Evolutionary conservation across 2,113 vertebrate genomes (phyloP), one percentile per base, ranked within the genome.

Genomic region (Mustela lutreola): DNA sequence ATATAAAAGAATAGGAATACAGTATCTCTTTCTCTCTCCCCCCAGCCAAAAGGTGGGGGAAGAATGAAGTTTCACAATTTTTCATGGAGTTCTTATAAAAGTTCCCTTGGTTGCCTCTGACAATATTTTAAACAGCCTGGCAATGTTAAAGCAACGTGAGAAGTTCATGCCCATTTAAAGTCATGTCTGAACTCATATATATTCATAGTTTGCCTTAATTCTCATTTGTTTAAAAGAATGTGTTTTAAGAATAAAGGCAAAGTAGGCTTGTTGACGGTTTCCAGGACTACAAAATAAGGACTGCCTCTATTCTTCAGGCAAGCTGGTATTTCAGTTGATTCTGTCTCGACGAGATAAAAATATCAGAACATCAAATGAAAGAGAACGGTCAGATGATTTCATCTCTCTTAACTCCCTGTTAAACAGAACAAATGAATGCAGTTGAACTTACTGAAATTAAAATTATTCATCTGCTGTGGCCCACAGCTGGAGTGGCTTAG

Each of bases 151-250:
- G 42, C 28, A 91, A 62, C 26, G 31, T 83, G 67, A 88, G 39
- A 28, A 70, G 19, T 53, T 92, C 53, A 85, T 85, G 71, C 6
- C 42, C 79, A 85, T 79, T 79, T 95, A 63, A 95, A 95, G 70
- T 56, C 93, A 62, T 70, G 42, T 56, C 70, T 84, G n/a, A 67
- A 84, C 26, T 70, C n/a, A 79, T 48, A 56, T 31, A 91, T 86
- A 85, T 63, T 79, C 82, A 67, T 50, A 84, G 33, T 95, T 84
- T 71, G 33, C 60, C 71, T 89, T 93, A 70, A 93, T 42, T 79
- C 79, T 50, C 36, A 67, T 87, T 87, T 85, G 33, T 65, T 60
- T 82, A 62, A 89, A 63, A 83, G 42, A 80, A 62, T 73, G 31
- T 63, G 11, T 81, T 73, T 75, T 7, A 62, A 73, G 33, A 95